Base-by-base conservation (phyloP, 2,888 invertebrate genomes). In the Eumerus sabulonum region DNA sequence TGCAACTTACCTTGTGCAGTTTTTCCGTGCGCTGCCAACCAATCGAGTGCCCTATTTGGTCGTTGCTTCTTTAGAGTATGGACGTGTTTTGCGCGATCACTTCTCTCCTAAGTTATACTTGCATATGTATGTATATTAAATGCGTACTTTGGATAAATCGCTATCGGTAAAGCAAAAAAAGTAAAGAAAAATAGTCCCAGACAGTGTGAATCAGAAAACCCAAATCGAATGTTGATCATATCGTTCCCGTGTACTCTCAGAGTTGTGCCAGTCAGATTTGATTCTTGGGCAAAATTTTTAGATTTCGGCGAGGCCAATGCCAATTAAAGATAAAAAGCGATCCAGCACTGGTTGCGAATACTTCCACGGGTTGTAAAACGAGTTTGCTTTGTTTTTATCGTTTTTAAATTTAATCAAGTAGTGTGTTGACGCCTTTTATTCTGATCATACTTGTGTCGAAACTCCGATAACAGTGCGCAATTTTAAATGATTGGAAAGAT, bases 391-490 rank as follows among this genome's bases (percentile, higher is more conserved):
- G 47, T 13, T 57, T 18, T 38, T 18, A 45, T 40, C 40, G 40
- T 40, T 40, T 40, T 40, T 40, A 1, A 40, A 40, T 11, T 27
- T 54, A 44, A 73, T 70, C 56, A 27, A 67, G 54, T 66, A 47
- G 48, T 53, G 38, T 47, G 47, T 27, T 27, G 27, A 4, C 27
- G 27, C 27, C 53, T 73, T 47, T 45, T 44, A n/a, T 51, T 51
- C 17, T 36, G 40, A 48, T 13, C 27, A 59, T 51, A 40, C 44
- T 57, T 45, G 17, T 54, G 53, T 63, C 56, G 38, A 68, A 76
- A 51, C 57, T 14, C 13, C 57, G 57, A 48, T 76, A 71, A 71
- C 71, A 76, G 71, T 63, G 62, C 70, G 57, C 68, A 76, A 44
- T 76, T 76, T 76, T 54, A 13, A 35, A 48, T 27, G 27, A 47